Base-by-base conservation (phyloP, 1,140 invertebrate genomes). In the Apolygus lucorum region DNA sequence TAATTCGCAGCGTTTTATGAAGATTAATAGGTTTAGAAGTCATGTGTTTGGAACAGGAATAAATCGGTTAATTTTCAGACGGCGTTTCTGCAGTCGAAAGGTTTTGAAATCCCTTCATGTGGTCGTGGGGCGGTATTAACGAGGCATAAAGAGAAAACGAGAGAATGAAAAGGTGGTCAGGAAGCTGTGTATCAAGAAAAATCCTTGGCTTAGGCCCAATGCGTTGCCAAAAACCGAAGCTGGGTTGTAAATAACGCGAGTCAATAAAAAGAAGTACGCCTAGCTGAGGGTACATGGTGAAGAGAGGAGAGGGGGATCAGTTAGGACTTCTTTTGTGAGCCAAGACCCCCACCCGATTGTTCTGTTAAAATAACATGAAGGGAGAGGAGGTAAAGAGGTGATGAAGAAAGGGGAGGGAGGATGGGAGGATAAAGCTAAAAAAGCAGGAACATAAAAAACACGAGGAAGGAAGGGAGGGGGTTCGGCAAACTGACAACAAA, bases 231-330 rank as follows among this genome's bases (percentile, higher is more conserved):
- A n/a, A n/a, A n/a, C n/a, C n/a, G n/a, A n/a, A n/a, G n/a, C n/a
- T n/a, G n/a, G 54, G 54, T 59, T 59, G 22, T 59, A 59, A 59
- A 59, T 59, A 59, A 59, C 22, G 54, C 13, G 22, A 59, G 54
- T 59, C 54, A 59, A 59, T 59, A 59, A 59, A 59, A 24, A 59
- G 22, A 59, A 14, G 54, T 17, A 4, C 54, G 54, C 54, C 22
- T 22, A 59, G 11, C 54, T 11, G 4, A 4, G 13, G 11, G 13
- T 59, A 4, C 8, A 59, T 11, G 54, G 22, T 4, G 22, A 59
- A 59, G 22, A 59, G 54, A 59, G 54, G 54, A 24, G 22, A 59
- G 54, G 54, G 54, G 54, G 54, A 59, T 13, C 8, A 8, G 11
- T 22, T n/a, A n/a, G n/a, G n/a, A n/a, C 22, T 24, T 59, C 22